Evolutionary conservation across 2,113 vertebrate species (phyloP), one percentile per base, ranked within the genome.

Genomic region (Leptocoma aspasia): DNA sequence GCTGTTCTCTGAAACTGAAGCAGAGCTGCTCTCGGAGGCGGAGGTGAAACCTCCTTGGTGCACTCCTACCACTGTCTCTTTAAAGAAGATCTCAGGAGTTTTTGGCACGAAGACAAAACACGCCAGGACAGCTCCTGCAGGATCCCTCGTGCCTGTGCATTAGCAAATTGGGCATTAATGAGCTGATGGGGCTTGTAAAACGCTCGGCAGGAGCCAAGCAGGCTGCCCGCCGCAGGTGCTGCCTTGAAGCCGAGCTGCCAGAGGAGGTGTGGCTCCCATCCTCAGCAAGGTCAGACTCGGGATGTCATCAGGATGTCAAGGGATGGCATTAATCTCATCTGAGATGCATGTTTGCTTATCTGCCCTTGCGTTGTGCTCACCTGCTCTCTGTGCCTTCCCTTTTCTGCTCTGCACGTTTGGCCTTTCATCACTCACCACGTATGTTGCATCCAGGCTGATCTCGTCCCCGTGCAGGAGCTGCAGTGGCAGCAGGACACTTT

Each of bases 81-180:
- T 66, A 77, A 92, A 59, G 28, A 44, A 26, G 47, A 24, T 81
- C 52, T 54, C 54, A 31, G 50, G 52, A 50, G 27, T 9, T 86
- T 90, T 77, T 82, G 87, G 78, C 92, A 69, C 16, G 4, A 35
- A 63, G 60, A 61, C 86, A 91, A 50, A 87, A 44, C 49, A 21
- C 12, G 35, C 17, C 53, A 63, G 70, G 47, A 37, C 27, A 0
- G 2, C 64, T 75, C 72, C 33, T 33, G 64, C 50, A 47, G 82
- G 81, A 92, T 86, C 71, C 45, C 54, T 76, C 28, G 6, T 41
- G 82, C 54, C 45, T 57, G 50, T 73, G 82, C 79, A 81, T 86
- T 89, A 93, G 71, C 66, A 92, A 80, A 83, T 59, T 50, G 86
- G 45, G 60, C 56, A 80, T 57, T 87, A 65, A 65, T 49, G 75